Evolutionary conservation across 1,140 invertebrate species (phyloP).

Genomic region (Leptopilina clavipes): DNA sequence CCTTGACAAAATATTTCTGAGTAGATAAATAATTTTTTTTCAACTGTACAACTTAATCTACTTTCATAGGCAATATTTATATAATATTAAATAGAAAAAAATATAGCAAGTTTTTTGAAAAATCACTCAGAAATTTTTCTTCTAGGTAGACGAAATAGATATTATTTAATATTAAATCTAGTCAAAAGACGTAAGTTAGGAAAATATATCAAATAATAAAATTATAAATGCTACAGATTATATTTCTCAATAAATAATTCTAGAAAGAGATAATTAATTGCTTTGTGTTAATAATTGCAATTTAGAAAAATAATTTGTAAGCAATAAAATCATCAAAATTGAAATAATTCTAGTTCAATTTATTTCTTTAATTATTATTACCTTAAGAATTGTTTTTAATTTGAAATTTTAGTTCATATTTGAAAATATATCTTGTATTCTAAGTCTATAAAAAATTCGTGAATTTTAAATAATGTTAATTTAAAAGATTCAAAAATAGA

Average conservation of each 20-base stretch:
- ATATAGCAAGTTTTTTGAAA: neutral
- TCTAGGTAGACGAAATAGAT: constrained; percentile 11
- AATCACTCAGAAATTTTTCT: constrained; percentile 26
- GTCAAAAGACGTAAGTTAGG: constrained; percentile 40
- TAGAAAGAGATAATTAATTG: constrained; percentile 40
- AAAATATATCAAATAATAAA: constrained; percentile 37
- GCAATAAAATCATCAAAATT: constrained; percentile 56
- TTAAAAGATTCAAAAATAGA: no score
- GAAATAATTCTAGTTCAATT: constrained; percentile 3
- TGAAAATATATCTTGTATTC: no score
- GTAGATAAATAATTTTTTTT: neutral
- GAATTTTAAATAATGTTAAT: no score
- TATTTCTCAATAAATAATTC: constrained; percentile 44
- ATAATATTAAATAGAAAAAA: neutral
- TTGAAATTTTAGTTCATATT: no score
- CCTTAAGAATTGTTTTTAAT: neutral
- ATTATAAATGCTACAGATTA: constrained; percentile 43
- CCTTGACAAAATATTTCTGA: constrained; percentile 4
- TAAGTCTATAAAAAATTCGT: no score
- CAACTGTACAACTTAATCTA: neutral
- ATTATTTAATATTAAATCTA: constrained; percentile 40
- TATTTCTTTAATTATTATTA: neutral
- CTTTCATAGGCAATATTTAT: neutral
- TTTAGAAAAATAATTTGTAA: constrained; percentile 61
- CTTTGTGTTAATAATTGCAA: constrained; percentile 35